Conservation (phyloP, 2,888 invertebrate species). For the Erebia epiphron region DNA sequence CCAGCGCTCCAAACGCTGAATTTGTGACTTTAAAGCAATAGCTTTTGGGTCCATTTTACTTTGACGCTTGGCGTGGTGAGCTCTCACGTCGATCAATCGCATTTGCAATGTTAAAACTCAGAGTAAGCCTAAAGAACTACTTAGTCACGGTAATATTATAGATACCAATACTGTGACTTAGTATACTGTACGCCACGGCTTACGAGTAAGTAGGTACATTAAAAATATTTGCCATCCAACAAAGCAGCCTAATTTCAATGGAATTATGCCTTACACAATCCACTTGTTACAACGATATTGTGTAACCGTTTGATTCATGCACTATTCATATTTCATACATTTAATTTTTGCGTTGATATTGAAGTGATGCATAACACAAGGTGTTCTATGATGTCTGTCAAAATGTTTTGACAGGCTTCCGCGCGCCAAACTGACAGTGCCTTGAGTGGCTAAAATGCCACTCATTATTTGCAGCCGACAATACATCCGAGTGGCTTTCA, state of each 20-base stretch:
- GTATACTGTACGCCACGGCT: too few species aligned
- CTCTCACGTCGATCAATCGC: too few species aligned
- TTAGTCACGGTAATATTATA: too few species aligned
- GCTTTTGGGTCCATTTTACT: too few species aligned
- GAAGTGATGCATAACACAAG: slow-evolving; percentile 43
- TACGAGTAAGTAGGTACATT: neutral
- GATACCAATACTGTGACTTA: too few species aligned
- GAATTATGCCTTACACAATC: slow-evolving; percentile 24
- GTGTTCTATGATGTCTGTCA: slow-evolving; percentile 48
- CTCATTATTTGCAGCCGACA: slow-evolving; percentile 70
- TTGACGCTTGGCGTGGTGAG: too few species aligned
- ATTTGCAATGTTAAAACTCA: too few species aligned
- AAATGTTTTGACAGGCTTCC: slow-evolving; percentile 62
- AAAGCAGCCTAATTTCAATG: slow-evolving; percentile 15
- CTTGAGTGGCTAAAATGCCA: slow-evolving; percentile 62
- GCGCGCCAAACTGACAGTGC: slow-evolving; percentile 55
- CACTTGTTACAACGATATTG: slow-evolving; percentile 35
- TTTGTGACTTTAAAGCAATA: too few species aligned
- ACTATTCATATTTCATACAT: slow-evolving; percentile 16
- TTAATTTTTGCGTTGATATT: slow-evolving; percentile 40
- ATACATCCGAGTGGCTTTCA: slow-evolving; percentile 68
- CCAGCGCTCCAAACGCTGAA: too few species aligned
- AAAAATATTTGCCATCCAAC: slow-evolving; percentile 1
- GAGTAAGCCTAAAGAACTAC: too few species aligned
- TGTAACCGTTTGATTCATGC: slow-evolving; percentile 37